Base-by-base conservation (phyloP, 2,797 vertebrate species). In the Taenioides sp. region DNA sequence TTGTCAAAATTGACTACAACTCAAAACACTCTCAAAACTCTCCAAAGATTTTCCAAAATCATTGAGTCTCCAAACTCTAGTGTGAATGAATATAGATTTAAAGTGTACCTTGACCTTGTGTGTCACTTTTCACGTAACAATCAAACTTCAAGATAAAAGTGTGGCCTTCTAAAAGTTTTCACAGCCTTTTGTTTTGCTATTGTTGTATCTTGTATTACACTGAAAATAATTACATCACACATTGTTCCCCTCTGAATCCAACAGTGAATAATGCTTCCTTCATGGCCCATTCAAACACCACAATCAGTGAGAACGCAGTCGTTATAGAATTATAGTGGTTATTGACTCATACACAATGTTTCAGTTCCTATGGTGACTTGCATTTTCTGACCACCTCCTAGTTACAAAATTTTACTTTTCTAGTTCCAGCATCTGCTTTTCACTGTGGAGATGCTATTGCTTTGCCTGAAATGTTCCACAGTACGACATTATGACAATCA, bases 121-220 rank as follows among this genome's bases (percentile, higher is more conserved):
- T 20, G 3, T 27, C 23, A 27, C 43, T 50, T 49, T 65, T 65
- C 22, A 20, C 18, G 43, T 10, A 49, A 49, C 63, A 65, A 65
- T 49, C 40, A 64, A 6, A 23, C 62, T 63, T 63, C 17, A 65
- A 49, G 43, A 65, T 65, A 65, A 64, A 64, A 65, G 63, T 3
- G 14, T 65, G 63, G 37, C 40, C 43, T 65, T 65, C 6, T 10
- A 49, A 49, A 49, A 65, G n/a, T 22, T 65, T 14, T 47, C 20
- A 23, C 9, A 9, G 22, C 37, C 6, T 64, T 64, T 43, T 49
- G 12, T 65, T 65, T 65, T 11, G 16, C 40, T 25, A 50, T 50
- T 65, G 43, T 65, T 50, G 43, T 23, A 47, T 43, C 22, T 43
- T 64, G 37, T 47, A 65, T 25, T 43, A 16, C n/a, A 25, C 11